Conservation (phyloP, 2,797 vertebrate genomes). For the Artibeus jamaicensis region DNA sequence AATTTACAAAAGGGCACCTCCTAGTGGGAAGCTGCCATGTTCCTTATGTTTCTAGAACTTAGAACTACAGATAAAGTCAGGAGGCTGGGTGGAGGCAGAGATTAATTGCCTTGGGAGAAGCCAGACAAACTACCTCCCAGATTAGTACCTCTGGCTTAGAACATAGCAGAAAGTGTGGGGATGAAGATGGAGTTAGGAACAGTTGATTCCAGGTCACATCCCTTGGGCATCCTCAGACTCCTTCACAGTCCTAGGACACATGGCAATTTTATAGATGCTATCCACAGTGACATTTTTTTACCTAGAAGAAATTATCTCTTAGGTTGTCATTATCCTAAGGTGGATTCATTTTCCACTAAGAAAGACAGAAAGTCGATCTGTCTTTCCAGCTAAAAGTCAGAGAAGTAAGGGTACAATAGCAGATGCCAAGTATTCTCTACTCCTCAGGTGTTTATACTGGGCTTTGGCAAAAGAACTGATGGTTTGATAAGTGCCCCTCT, state of each 20-base stretch:
- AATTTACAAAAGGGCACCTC: conserved; percentile 10
- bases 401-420: conserved; percentile 37
- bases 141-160: not conserved
- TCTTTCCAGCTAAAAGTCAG: conserved; percentile 54
- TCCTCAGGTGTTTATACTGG: conserved; percentile 49
- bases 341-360: conserved; percentile 63
- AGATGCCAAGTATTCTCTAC: conserved; percentile 18
- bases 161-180: not conserved
- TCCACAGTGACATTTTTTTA: conserved; percentile 46
- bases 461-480: conserved; percentile 57
- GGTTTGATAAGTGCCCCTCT: conserved; percentile 33
- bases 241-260: conserved; percentile 35
- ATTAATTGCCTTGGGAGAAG: conserved; percentile 8
- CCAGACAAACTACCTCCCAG: not conserved
- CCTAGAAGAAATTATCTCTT: conserved; percentile 60
- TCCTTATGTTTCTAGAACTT: conserved; percentile 37
- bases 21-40: not conserved
- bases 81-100: too few species aligned
- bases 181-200: not conserved
- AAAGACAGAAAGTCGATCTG: conserved; percentile 57
- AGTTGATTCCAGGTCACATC: conserved; percentile 30
- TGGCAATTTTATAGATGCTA: conserved; percentile 55
- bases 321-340: conserved; percentile 52
- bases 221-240: conserved; percentile 3
- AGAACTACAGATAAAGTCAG: conserved; percentile 30